Base-by-base conservation (phyloP, 2,888 invertebrate genomes). In the Venusia cambrica region DNA sequence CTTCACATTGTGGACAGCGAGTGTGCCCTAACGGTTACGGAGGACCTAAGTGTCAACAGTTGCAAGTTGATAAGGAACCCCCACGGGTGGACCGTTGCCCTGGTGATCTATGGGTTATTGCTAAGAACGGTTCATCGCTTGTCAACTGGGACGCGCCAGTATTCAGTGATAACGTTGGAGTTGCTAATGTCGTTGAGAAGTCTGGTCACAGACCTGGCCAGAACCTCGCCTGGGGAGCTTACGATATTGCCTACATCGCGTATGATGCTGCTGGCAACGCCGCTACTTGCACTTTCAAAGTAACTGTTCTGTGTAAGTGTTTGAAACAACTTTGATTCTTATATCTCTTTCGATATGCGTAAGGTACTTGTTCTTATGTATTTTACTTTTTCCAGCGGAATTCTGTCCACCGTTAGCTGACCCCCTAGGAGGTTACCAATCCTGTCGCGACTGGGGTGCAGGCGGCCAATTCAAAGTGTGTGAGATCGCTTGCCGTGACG, bases 381-480 rank as follows among this genome's bases (percentile, higher is more conserved):
- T 9, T 5, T 16, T 14, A 15, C 15, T 20, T 25, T 13, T 39
- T 39, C 9, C 66, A 93, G 96, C 95, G 48, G 97, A 97, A 70
- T 97, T 97, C 83, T 98, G 98, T 67, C 96, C 96, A 10, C 92
- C 93, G 44, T 77, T 97, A 48, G 88, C 92, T 9, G 97, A 97
- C 76, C 98, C 98, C 1, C 90, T 97, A 9, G 97, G 97, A 31
- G 98, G 98, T 21, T 90, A 91, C 13, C 97, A 97, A 78, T 92
- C 92, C 3, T 98, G 98, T 73, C 96, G 97, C 56, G 95, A 96
- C 62, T 98, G 97, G 97, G 98, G 98, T 24, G 97, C 97, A 1
- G 97, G 97, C 31, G 96, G 97, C 19, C 96, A 97, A 65, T 97
- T 97, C 78, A 97, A 97, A 83, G 95, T 97, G 1, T 98, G 98